Evolutionary conservation across 2,888 invertebrate genomes (phyloP).

Genomic region (Automeris io): DNA sequence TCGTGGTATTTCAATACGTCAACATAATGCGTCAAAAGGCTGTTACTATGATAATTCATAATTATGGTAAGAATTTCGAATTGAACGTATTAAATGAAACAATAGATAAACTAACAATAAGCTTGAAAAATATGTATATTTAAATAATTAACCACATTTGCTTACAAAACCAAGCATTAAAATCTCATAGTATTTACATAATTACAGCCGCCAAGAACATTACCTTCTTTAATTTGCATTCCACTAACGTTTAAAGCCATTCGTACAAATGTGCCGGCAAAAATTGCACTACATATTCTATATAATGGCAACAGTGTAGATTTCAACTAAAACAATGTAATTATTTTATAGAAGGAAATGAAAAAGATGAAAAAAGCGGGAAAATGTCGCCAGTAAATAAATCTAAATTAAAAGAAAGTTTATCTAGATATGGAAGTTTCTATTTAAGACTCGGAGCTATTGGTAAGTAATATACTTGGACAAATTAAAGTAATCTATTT

Average conservation of each 20-base stretch:
- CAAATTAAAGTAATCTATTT: slow-evolving; percentile 5
- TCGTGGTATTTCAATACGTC: slow-evolving; percentile 84
- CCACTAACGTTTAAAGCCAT: slow-evolving; percentile 52
- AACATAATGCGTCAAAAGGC: slow-evolving; percentile 81
- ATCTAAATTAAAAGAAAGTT: slow-evolving; percentile 52
- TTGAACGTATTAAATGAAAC: slow-evolving; percentile 20
- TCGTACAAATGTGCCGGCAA: slow-evolving; percentile 50
- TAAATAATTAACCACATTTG: slow-evolving; percentile 66
- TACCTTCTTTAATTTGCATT: slow-evolving; percentile 64
- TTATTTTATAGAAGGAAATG: slow-evolving; percentile 37
- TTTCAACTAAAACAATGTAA: slow-evolving; percentile 5
- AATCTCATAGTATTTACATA: slow-evolving; percentile 75
- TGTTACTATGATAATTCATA: slow-evolving; percentile 77
- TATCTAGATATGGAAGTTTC: slow-evolving; percentile 87
- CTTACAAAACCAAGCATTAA: slow-evolving; percentile 74
- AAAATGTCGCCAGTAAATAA: slow-evolving; percentile 50
- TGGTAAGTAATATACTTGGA: slow-evolving; percentile 60
- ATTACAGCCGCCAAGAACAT: slow-evolving; percentile 63
- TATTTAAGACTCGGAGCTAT: slow-evolving; percentile 91
- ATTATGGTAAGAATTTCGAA: slow-evolving; percentile 48
- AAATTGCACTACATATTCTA: slow-evolving; percentile 28
- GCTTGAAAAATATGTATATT: slow-evolving; percentile 22
- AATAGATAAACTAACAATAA: slow-evolving; percentile 20
- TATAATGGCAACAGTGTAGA: slow-evolving; percentile 8
- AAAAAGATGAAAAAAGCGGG: slow-evolving; percentile 52